Conservation (phyloP, 1,140 invertebrate genomes). For the Drepana arcuata region DNA sequence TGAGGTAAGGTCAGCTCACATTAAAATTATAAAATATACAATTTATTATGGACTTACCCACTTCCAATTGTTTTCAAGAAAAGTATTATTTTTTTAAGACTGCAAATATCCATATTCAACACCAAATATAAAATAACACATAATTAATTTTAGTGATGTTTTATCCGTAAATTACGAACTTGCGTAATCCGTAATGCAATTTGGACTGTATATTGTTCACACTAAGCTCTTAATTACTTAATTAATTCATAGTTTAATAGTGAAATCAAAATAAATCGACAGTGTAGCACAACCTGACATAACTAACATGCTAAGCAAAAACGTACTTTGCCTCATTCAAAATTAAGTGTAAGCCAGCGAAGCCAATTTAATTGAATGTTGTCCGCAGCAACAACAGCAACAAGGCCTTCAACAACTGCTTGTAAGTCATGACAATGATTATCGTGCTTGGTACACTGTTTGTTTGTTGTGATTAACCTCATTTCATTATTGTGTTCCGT, state of each 20-base stretch:
- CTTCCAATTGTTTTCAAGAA: too few species aligned
- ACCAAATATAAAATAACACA: neutral
- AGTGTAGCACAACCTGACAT: too few species aligned
- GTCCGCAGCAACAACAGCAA: slow-evolving; percentile 75
- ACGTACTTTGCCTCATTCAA: too few species aligned
- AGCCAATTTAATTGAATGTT: too few species aligned
- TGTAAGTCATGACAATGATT: slow-evolving; percentile 69
- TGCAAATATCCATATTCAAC: neutral
- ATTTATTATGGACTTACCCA: too few species aligned
- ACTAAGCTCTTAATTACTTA: neutral
- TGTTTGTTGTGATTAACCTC: slow-evolving; percentile 61
- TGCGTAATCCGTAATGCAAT: neutral
- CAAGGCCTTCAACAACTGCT: slow-evolving; percentile 76
- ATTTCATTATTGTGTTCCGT: slow-evolving; percentile 26
- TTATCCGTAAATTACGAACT: neutral
- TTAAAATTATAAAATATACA: neutral
- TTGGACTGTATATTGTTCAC: neutral
- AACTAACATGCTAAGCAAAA: too few species aligned
- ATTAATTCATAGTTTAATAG: too few species aligned
- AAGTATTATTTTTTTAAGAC: neutral
- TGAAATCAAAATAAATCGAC: too few species aligned
- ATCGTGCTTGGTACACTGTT: slow-evolving; percentile 42
- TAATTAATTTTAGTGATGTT: neutral
- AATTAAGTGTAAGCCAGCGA: too few species aligned
- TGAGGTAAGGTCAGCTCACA: too few species aligned